Conservation (phyloP, 2,797 vertebrate species). For the Dendrocincla fuliginosa region DNA sequence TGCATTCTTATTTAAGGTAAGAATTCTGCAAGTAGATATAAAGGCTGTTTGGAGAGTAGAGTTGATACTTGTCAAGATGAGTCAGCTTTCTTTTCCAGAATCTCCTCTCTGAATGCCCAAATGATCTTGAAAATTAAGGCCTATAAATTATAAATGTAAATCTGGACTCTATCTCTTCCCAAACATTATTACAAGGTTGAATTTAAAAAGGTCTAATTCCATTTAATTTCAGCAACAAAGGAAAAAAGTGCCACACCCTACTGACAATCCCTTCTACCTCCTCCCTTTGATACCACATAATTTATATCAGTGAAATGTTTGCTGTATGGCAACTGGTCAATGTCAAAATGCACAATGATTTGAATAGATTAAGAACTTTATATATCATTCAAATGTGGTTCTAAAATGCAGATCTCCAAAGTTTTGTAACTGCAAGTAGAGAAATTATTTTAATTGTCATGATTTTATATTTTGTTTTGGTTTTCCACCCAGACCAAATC, state of each 20-base stretch:
- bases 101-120: not conserved
- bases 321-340: not conserved
- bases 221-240: not conserved
- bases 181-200: not conserved
- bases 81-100: not conserved
- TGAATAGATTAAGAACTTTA: not conserved
- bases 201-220: not conserved
- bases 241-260: not conserved
- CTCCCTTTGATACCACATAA: not conserved
- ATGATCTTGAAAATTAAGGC: not conserved
- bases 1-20: not conserved
- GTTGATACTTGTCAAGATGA: not conserved
- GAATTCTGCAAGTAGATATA: not conserved
- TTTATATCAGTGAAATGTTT: not conserved
- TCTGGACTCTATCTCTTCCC: not conserved
- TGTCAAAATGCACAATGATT: not conserved
- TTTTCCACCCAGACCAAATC: not conserved
- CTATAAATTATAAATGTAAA: not conserved
- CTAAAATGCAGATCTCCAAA: not conserved
- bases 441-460: not conserved
- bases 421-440: not conserved
- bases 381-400: not conserved
- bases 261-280: not conserved
- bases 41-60: not conserved
- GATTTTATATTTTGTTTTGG: not conserved